Evolutionary conservation across 2,888 invertebrate species (phyloP), one percentile per base, ranked within the genome.

Genomic region (Dasypogon diadema): DNA sequence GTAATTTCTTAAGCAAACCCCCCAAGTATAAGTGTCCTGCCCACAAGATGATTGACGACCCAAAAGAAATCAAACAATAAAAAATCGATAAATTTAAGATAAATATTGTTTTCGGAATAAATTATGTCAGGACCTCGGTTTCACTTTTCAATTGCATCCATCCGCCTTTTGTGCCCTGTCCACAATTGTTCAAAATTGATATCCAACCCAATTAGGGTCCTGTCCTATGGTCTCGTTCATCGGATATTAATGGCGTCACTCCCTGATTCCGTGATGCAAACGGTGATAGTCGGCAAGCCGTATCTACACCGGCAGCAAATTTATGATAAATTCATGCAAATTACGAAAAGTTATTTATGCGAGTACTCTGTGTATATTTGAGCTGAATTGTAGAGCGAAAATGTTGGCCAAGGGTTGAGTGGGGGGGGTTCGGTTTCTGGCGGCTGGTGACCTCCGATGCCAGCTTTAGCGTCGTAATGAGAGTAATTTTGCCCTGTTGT

Each of bases 311-410:
- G 65, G 48, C 65, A 65, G 65, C 42, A 65, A 65, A 65, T 65
- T 65, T 65, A 65, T 65, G 65, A 65, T 65, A 65, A 65, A 65
- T 65, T 65, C 65, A 65, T 65, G 65, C 65, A 65, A 65, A 65
- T 65, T 65, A 65, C 65, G 48, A 65, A 65, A 65, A 65, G 65
- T 65, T 65, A 65, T 65, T 65, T 65, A 65, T 65, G 48, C 65
- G 65, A 65, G 65, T 65, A 65, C 65, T 46, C 48, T 65, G 65
- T 65, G 65, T 65, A 26, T 65, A 65, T 48, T 24, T 24, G 24
- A 8, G 12, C 30, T n/a, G 26, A 18, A 18, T 22, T 56, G 56
- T 5, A 10, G 10, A 5, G 26, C 65, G 22, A 14, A 22, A n/a
- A n/a, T n/a, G 14, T 24, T 14, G 26, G 16, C 2, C 16, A 46